phyloP scores from a whole-genome alignment of 2,888 invertebrate species.

The Drosophila melanosoma region DNA sequence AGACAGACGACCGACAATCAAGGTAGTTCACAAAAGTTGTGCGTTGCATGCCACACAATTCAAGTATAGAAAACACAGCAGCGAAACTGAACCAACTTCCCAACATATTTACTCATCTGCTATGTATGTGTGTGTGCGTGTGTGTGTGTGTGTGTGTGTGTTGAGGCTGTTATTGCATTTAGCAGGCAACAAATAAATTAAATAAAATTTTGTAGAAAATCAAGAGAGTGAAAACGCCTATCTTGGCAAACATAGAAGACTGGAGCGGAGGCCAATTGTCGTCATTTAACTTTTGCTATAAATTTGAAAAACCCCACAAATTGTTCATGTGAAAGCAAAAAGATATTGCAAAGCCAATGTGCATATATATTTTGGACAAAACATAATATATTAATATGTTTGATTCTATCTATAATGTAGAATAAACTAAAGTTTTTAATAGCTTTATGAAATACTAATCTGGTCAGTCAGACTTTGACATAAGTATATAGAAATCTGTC shows the following conservation, averaged over 20 bases:
- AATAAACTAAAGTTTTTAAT: neutral
- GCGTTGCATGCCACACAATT: conserved; percentile 22
- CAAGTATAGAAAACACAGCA: conserved; percentile 1
- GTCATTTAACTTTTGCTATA: neutral
- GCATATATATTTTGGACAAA: neutral
- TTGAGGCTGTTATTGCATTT: conserved; percentile 14
- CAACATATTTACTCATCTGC: neutral
- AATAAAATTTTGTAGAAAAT: neutral
- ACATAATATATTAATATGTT: neutral
- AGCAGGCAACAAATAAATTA: conserved; percentile 10
- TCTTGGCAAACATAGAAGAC: neutral
- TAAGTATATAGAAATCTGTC: neutral
- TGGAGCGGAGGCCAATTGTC: neutral
- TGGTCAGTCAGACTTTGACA: neutral
- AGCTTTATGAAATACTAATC: neutral
- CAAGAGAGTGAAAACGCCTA: neutral
- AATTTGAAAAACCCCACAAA: neutral
- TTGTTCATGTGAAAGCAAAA: neutral
- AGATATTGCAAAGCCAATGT: neutral
- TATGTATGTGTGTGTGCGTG: neutral
- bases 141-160: neutral
- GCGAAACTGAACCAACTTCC: conserved; percentile 6
- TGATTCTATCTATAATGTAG: neutral
- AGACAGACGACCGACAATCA: neutral
- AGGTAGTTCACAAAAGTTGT: conserved; percentile 40